These are phyloP conservation scores for Cryptocephalus moraei DNA, from an alignment of 2,888 invertebrate genomes.

Conservation along the genomic window DNA sequence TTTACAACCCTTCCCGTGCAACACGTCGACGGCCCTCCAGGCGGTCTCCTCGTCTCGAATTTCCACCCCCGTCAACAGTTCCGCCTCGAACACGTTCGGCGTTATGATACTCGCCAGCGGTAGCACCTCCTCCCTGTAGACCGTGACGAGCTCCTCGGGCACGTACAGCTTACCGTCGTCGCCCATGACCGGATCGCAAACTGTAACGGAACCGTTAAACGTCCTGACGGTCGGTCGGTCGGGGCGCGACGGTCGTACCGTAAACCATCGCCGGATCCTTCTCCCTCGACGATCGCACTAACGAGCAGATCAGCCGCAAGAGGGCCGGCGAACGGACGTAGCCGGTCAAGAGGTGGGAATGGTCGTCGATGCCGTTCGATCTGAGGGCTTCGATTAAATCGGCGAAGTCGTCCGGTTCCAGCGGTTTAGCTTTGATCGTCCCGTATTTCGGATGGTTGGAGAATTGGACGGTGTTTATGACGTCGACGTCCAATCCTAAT, in stretches of 20 bases:
- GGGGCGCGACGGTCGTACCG: slow-evolving; percentile 49
- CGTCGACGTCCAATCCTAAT: slow-evolving; percentile 93
- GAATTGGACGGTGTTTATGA: slow-evolving; percentile 95
- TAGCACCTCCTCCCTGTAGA: slow-evolving; percentile 76
- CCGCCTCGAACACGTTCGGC: slow-evolving; percentile 94
- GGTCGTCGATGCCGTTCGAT: slow-evolving; percentile 61
- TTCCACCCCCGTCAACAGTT: slow-evolving; percentile 68
- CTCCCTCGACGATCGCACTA: slow-evolving; percentile 64
- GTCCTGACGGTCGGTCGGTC: no score
- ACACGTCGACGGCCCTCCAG: slow-evolving; percentile 59
- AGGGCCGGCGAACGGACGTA: slow-evolving; percentile 89
- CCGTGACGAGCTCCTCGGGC: slow-evolving; percentile 73
- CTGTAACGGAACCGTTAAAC: slow-evolving; percentile 38
- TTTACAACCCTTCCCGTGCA: slow-evolving; percentile 73
- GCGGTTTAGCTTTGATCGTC: slow-evolving; percentile 72
- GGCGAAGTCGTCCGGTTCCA: slow-evolving; percentile 70
- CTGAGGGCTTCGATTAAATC: slow-evolving; percentile 71
- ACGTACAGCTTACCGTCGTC: slow-evolving; percentile 95
- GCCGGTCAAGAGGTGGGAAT: slow-evolving; percentile 88
- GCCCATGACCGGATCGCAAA: slow-evolving; percentile 98
- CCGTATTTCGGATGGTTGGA: slow-evolving; percentile 92
- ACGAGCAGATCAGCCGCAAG: slow-evolving; percentile 63
- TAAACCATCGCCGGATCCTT: slow-evolving; percentile 76
- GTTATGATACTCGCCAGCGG: slow-evolving; percentile 89
- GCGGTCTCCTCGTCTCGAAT: slow-evolving; percentile 55